Evolutionary conservation across 2,113 vertebrate species (phyloP), one percentile per base, ranked within the genome.

Genomic region (Columbina picui): DNA sequence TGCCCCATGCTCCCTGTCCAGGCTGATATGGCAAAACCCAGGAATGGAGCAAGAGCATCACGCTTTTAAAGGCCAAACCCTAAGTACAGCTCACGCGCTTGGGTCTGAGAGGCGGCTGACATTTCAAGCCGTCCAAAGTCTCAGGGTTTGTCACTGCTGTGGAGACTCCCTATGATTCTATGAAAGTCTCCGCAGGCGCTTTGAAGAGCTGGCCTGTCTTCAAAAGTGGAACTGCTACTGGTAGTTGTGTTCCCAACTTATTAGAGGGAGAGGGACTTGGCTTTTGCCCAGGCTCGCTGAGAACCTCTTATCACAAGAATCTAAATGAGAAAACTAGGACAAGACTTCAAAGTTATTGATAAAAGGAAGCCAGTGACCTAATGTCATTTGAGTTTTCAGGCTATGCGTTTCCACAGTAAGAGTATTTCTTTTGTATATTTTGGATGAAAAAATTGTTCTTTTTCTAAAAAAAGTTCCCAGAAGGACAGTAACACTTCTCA

Each of bases 271-370:
- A 90, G 25, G 30, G 39, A 22, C 59, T 88, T 93, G 94, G 90
- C 91, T 91, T 84, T 47, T 68, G 29, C 64, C 65, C 84, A 95
- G 69, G 56, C 69, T 91, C 3, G 0, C 75, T 39, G 47, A 90
- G 83, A 85, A 86, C 39, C 52, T 70, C 88, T 93, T 94, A 93
- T 93, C 90, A 75, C 64, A 86, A 70, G 59, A 80, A 94, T 93
- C 94, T 96, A 80, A 93, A 93, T 89, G 59, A 95, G 90, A 95
- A 93, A 95, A 92, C 84, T 81, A 82, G 90, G 71, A 94, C 67
- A 86, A 84, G 80, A 90, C 88, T 95, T 97, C 94, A 95, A 94
- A 94, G 94, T 81, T 90, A 67, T 47, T 81, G 83, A 97, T 95
- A 87, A 97, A 95, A 95, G 49, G 74, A 96, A 95, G 50, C 25